A percentile compares a stretch with the other conserved stretches of the same genome.
phyloP scores from a whole-genome alignment of 2,888 invertebrate genomes.

The Archips crataeganus region DNA sequence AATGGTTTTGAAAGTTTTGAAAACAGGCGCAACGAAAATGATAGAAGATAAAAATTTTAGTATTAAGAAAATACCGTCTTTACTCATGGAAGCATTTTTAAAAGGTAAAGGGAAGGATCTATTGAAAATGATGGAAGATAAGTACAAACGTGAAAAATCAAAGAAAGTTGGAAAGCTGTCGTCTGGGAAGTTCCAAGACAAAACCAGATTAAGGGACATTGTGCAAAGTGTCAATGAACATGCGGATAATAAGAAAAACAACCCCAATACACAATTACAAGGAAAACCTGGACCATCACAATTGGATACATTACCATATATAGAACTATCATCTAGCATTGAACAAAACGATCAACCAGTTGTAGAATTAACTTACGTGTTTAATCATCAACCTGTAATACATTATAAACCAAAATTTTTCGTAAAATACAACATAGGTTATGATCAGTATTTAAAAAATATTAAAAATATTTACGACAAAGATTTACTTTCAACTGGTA shows the following conservation, averaged over 20 bases:
- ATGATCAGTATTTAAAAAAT: conserved; percentile 1
- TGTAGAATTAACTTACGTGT: background rate
- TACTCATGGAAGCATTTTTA: background rate
- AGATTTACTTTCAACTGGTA: background rate
- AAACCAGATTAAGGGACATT: background rate
- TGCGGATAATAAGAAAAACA: background rate
- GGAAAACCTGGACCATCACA: background rate
- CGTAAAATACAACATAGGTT: background rate
- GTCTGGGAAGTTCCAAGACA: background rate
- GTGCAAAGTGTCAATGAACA: background rate
- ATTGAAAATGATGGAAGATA: background rate
- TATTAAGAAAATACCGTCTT: background rate
- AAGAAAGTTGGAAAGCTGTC: background rate
- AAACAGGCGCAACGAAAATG: background rate
- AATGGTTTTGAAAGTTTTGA: background rate
- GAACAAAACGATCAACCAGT: background rate
- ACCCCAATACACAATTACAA: background rate
- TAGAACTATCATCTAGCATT: background rate
- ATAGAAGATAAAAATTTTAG: background rate
- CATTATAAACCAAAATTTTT: background rate
- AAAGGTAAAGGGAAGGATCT: background rate
- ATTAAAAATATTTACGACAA: conserved; percentile 12
- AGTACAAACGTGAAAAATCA: background rate
- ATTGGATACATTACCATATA: background rate
- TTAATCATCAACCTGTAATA: background rate